These are phyloP conservation scores for Cochlearius cochlearius DNA, from an alignment of 2,113 vertebrate genomes.

Conservation along the genomic window DNA sequence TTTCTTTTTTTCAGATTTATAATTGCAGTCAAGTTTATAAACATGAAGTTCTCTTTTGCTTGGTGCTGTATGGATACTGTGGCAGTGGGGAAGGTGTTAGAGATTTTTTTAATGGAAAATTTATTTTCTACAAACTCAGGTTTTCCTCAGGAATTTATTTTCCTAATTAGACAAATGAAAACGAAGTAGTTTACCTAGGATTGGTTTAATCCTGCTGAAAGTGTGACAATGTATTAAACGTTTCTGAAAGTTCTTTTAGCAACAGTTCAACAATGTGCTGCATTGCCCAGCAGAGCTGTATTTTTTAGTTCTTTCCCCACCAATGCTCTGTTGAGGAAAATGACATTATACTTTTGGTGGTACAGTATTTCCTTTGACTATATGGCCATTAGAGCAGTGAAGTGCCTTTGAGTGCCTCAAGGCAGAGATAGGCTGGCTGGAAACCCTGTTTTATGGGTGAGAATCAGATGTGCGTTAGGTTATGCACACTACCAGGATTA, in stretches of 20 bases:
- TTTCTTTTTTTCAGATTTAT: neutral
- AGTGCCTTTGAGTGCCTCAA: neutral
- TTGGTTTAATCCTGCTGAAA: neutral
- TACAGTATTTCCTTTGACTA: neutral
- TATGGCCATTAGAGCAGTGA: neutral
- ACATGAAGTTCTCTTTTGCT: neutral
- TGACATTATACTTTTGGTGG: neutral
- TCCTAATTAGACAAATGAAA: neutral
- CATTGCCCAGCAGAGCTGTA: neutral
- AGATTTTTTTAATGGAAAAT: neutral
- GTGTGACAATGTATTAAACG: neutral
- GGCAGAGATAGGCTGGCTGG: neutral
- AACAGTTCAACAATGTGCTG: neutral
- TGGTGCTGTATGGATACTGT: neutral
- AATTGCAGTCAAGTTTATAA: neutral
- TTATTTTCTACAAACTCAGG: neutral
- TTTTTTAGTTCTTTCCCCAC: neutral
- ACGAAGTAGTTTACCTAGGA: neutral
- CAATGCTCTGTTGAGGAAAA: neutral
- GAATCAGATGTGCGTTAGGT: neutral
- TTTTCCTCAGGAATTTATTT: neutral
- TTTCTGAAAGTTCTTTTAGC: neutral
- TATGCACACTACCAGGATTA: neutral
- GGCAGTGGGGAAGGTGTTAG: neutral
- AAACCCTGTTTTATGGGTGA: neutral